Evolutionary conservation across 2,888 invertebrate species (phyloP).

Genomic region (Dryadula phaetusa): DNA sequence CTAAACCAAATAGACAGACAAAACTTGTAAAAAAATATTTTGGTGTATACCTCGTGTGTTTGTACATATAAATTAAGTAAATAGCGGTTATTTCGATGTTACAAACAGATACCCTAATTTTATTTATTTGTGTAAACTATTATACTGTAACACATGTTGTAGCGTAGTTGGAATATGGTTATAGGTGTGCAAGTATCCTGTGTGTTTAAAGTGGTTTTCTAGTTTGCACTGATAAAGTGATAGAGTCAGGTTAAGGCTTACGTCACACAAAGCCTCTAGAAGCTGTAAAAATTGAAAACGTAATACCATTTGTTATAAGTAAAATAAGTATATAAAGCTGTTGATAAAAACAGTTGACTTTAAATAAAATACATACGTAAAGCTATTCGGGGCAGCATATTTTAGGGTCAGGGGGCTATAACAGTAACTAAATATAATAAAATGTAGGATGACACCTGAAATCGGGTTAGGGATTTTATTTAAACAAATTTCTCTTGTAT

Average conservation of each 20-base stretch:
- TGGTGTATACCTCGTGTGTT: no score
- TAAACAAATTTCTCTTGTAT: slow-evolving; percentile 22
- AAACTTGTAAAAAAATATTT: no score
- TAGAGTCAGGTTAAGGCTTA: no score
- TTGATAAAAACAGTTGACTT: neutral
- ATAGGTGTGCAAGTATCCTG: neutral
- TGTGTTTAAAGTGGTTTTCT: neutral
- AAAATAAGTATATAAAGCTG: neutral
- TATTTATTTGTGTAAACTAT: no score
- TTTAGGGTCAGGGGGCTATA: slow-evolving; percentile 15
- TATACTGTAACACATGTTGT: neutral
- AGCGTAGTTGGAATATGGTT: neutral
- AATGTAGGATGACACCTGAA: slow-evolving; percentile 28
- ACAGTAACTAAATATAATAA: slow-evolving; percentile 24
- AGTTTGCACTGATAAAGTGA: no score
- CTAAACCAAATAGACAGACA: no score
- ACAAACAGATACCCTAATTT: no score
- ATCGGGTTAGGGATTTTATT: slow-evolving; percentile 25
- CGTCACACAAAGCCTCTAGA: no score
- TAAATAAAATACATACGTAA: neutral
- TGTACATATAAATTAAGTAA: no score
- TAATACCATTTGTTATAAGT: neutral
- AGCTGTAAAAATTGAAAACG: neutral
- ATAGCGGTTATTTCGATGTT: no score
- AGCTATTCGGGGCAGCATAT: slow-evolving; percentile 6